phyloP scores from a whole-genome alignment of 2,888 invertebrate species.

The Leptinotarsa peninsularis region DNA sequence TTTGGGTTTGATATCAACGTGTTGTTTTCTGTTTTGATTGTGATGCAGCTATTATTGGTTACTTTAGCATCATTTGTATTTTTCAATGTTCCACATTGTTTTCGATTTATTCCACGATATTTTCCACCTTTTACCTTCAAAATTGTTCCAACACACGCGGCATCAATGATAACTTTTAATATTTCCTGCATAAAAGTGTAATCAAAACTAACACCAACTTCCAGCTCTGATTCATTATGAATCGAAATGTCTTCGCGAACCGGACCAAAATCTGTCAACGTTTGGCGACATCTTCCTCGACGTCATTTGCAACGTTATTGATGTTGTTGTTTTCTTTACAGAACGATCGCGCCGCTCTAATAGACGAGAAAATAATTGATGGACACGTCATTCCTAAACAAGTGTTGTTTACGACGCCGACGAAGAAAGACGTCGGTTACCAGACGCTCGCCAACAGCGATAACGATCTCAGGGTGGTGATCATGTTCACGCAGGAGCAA shows the following conservation, averaged over 20 bases:
- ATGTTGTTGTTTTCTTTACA: constrained; percentile 39
- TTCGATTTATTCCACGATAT: too few relatives aligned
- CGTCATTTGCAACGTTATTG: constrained; percentile 27
- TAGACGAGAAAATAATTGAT: constrained; percentile 87
- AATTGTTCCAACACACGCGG: too few relatives aligned
- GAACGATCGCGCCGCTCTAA: constrained; percentile 69
- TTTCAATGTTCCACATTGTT: too few relatives aligned
- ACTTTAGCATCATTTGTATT: too few relatives aligned
- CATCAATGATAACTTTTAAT: too few relatives aligned
- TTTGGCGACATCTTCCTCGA: background rate
- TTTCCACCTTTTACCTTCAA: too few relatives aligned
- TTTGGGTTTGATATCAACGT: too few relatives aligned
- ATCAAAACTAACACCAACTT: too few relatives aligned
- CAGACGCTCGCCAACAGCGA: constrained; percentile 86
- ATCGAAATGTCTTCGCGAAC: background rate
- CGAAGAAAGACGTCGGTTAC: constrained; percentile 78
- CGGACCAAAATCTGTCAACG: background rate
- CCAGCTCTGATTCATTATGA: too few relatives aligned
- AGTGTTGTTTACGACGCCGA: constrained; percentile 88
- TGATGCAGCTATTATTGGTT: too few relatives aligned
- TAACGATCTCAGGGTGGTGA: constrained; percentile 85
- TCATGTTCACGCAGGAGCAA: constrained; percentile 80
- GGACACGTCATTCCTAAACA: constrained; percentile 90
- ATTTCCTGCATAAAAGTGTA: too few relatives aligned
- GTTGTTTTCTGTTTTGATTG: too few relatives aligned